Evolutionary conservation across 1,140 invertebrate species (phyloP), one percentile per base, ranked within the genome.

Genomic region (Neodiprion lecontei): DNA sequence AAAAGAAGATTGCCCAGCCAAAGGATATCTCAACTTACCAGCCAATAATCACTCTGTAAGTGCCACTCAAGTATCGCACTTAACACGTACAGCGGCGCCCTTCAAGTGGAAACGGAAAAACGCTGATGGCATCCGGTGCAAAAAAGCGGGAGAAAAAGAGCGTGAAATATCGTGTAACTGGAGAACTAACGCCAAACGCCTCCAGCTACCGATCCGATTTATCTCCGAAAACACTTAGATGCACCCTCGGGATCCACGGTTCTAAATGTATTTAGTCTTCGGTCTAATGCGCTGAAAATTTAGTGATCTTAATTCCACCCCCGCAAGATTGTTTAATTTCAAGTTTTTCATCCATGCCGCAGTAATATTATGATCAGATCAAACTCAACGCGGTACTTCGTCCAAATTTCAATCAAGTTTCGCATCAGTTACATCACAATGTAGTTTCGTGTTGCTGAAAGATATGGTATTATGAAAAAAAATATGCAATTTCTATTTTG

Each of bases 221-320:
- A 69, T 69, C 67, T 69, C 17, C 12, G 40, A 47, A 23, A 69
- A 69, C 67, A 69, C 67, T 69, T 69, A 69, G 67, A 21, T 12
- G 10, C 17, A 14, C 12, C 61, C 17, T 65, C 12, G 17, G 1
- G 67, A 47, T 10, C 23, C 17, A 7, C 10, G 7, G 67, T 21
- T 11, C 21, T 23, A 21, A 69, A 47, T 47, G 67, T 69, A 69
- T 69, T 69, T 69, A 69, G 67, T 69, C 67, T 69, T 47, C 11
- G 23, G 14, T 69, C 12, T 61, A 14, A 14, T 14, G 53, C 11
- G 11, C 53, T 9, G 5, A 61, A 14, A 17, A 61, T 61, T 5
- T 61, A 61, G 11, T 61, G 11, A 40, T 61, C 11, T 17, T 17
- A 17, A 61, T 61, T n/a, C 28, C 28, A 40, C 28, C 28, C 28